Evolutionary conservation across 2,113 vertebrate species (phyloP).

Genomic region (Pluvialis apricaria): DNA sequence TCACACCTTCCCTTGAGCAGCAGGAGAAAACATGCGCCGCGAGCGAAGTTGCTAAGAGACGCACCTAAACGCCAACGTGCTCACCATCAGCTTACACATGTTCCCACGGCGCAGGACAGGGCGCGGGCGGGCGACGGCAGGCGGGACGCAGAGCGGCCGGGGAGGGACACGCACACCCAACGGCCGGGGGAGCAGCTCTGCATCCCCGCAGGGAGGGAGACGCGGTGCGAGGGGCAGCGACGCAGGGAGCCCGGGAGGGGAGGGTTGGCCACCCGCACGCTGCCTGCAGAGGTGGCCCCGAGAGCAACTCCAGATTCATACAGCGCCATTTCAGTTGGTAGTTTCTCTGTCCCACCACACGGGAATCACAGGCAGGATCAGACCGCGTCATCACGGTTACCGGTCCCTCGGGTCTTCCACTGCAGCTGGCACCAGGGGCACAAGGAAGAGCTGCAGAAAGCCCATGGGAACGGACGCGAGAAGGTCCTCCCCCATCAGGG

Average conservation of each 20-base stretch:
- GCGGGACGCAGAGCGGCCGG: background rate
- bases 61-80: background rate
- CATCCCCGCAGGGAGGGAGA: rapidly evolving
- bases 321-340: rapidly evolving
- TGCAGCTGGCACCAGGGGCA: background rate
- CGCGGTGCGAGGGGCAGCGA: background rate
- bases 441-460: background rate
- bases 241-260: rapidly evolving
- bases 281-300: background rate
- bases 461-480: rapidly evolving
- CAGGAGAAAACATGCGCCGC: background rate
- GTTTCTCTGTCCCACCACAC: rapidly evolving
- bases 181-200: rapidly evolving
- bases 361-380: background rate
- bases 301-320: rapidly evolving
- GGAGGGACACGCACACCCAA: background rate
- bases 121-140: background rate
- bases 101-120: background rate
- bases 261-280: rapidly evolving
- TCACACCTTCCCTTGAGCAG: background rate
- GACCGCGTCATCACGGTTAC: background rate
- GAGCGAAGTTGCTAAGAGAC: slow-evolving; percentile 48
- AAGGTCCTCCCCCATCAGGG: rapidly evolving
- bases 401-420: background rate
- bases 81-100: background rate